Conservation (phyloP, 2,797 vertebrate genomes). For the Dendrocincla tyrannina region DNA sequence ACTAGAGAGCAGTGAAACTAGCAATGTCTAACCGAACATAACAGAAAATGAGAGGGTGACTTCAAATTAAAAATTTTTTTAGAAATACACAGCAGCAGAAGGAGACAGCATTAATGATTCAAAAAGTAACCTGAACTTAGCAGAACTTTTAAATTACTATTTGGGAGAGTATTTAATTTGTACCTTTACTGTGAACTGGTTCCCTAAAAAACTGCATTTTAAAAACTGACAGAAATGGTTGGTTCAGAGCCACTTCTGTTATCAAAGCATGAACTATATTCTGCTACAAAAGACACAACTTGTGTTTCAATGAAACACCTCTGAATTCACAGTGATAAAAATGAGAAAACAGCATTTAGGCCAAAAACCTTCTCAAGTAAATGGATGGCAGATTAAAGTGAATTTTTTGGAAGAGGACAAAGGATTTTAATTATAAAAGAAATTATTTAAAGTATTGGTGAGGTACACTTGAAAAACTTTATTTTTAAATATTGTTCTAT, state of each 20-base stretch:
- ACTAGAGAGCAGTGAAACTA: background rate
- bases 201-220: background rate
- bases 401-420: background rate
- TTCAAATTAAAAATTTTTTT: slow-evolving; percentile 33
- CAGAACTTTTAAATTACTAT: background rate
- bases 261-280: background rate
- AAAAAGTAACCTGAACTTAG: background rate
- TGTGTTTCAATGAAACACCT: background rate
- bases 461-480: background rate
- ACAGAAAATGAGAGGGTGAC: slow-evolving; percentile 35
- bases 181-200: background rate
- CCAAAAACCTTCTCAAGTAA: background rate
- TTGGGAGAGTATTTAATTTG: background rate
- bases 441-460: background rate
- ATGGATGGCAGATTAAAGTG: background rate
- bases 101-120: background rate
- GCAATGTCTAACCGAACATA: background rate
- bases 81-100: background rate
- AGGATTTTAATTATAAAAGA: background rate
- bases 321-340: background rate
- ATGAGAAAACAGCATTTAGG: background rate
- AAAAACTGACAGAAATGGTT: background rate
- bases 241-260: background rate
- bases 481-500: background rate
- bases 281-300: background rate